Conservation (phyloP, 2,888 invertebrate species). For the Gandaritis pyraliata region DNA sequence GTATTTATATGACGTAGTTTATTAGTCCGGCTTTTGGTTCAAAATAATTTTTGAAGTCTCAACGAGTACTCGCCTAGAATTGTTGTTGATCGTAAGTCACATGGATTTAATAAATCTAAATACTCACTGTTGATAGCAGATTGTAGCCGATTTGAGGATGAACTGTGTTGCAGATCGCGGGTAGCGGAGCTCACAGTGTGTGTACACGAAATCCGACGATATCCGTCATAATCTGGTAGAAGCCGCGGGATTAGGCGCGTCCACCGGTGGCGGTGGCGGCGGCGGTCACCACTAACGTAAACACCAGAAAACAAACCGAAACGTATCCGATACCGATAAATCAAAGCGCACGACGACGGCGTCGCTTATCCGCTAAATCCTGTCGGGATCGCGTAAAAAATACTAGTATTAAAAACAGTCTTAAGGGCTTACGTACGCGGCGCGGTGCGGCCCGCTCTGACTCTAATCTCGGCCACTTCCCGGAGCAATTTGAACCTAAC, state of each 20-base stretch:
- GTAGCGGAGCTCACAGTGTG: slow-evolving; percentile 65
- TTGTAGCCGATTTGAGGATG: slow-evolving; percentile 36
- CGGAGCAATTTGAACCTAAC: slow-evolving; percentile 90
- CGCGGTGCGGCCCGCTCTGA: slow-evolving; percentile 86
- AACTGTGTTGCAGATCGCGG: slow-evolving; percentile 53
- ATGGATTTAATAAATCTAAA: slow-evolving; percentile 31
- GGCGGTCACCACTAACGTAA: slow-evolving; percentile 81
- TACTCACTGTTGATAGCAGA: slow-evolving; percentile 62
- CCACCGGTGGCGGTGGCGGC: slow-evolving; percentile 71
- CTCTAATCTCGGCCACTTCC: slow-evolving; percentile 91
- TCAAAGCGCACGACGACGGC: slow-evolving; percentile 79
- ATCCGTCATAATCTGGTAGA: slow-evolving; percentile 81
- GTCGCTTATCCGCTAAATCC: slow-evolving; percentile 83
- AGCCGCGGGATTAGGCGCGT: slow-evolving; percentile 78
- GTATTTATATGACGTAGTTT: too few species aligned
- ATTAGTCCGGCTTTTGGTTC: too few species aligned
- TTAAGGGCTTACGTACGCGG: slow-evolving; percentile 88
- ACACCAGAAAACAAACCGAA: slow-evolving; percentile 78
- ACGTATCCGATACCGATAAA: slow-evolving; percentile 82
- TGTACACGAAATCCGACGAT: slow-evolving; percentile 75
- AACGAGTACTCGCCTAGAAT: too few species aligned
- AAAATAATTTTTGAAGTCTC: too few species aligned
- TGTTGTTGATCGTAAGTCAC: background rate
- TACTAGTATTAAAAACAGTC: slow-evolving; percentile 90
- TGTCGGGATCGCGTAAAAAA: slow-evolving; percentile 85